Percentiles rank a stretch among this genome's conserved stretches.
These are phyloP conservation scores for Megaceryle maxima DNA, from an alignment of 2,113 vertebrate species.

Conservation along the genomic window DNA sequence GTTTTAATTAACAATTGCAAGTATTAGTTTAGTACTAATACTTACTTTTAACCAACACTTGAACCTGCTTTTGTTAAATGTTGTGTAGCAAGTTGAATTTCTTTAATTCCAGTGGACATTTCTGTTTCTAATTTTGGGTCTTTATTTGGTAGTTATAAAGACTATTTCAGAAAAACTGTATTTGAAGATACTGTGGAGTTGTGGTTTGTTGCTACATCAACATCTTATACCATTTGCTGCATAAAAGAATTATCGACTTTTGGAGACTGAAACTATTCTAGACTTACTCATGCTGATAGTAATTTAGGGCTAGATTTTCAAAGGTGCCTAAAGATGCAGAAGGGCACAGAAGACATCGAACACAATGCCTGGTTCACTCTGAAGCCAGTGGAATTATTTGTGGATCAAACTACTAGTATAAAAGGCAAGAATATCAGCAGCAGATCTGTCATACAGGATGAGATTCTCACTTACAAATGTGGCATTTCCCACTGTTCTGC, in stretches of 20 bases:
- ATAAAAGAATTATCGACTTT: background rate
- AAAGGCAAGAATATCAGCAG: background rate
- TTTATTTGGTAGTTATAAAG: background rate
- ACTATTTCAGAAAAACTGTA: background rate
- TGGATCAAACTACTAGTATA: background rate
- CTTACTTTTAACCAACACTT: slow-evolving; percentile 8
- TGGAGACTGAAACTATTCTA: background rate
- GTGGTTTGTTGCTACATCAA: background rate
- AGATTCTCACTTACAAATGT: background rate
- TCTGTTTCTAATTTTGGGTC: background rate
- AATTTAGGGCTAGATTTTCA: background rate
- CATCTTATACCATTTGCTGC: background rate
- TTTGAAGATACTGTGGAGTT: background rate
- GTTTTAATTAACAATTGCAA: slow-evolving; percentile 26
- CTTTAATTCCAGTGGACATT: background rate
- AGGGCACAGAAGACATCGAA: background rate
- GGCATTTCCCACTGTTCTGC: background rate
- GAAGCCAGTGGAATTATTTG: background rate
- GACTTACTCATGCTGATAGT: background rate
- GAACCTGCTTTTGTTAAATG: background rate
- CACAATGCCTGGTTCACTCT: background rate
- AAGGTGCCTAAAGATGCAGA: background rate
- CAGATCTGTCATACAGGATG: background rate
- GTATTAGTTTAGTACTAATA: background rate
- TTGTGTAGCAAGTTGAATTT: background rate